Percentiles rank a stretch among this genome's conserved stretches.
These are phyloP conservation scores for Astyanax mexicanus DNA, from an alignment of 2,797 vertebrate species.

Conservation along the genomic window DNA sequence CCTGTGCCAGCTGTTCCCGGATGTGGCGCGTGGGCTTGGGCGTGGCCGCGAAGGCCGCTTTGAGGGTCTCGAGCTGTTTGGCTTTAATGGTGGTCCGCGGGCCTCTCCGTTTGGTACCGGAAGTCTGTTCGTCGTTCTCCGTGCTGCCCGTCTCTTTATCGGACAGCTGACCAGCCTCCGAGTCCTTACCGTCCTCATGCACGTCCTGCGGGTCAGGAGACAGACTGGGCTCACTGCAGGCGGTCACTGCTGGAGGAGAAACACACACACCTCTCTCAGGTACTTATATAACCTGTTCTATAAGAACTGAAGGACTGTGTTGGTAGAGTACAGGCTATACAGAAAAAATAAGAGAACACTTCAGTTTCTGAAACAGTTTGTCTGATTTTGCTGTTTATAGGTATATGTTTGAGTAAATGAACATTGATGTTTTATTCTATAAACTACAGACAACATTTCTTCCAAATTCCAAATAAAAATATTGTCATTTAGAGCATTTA, in stretches of 20 bases:
- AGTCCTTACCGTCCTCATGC: conserved; percentile 94
- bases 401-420: too few relatives aligned
- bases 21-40: conserved; percentile 95
- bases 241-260: conserved; percentile 81
- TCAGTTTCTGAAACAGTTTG: too few relatives aligned
- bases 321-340: too few relatives aligned
- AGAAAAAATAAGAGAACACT: too few relatives aligned
- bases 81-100: conserved; percentile 98
- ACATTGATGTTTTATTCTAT: too few relatives aligned
- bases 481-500: too few relatives aligned
- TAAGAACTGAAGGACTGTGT: too few relatives aligned
- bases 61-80: conserved; percentile 95
- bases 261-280: too few relatives aligned
- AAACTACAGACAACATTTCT: too few relatives aligned
- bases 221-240: conserved; percentile 96
- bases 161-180: conserved; percentile 90
- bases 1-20: conserved; percentile 91
- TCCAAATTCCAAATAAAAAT: too few relatives aligned
- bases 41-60: conserved; percentile 91
- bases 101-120: conserved; percentile 90
- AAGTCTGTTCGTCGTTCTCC: conserved; percentile 92
- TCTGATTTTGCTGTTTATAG: too few relatives aligned
- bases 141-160: conserved; percentile 91
- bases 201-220: conserved; percentile 97
- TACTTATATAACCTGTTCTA: too few relatives aligned